Base-by-base conservation (phyloP, 2,888 invertebrate genomes). In the Drosophila algonquin region DNA sequence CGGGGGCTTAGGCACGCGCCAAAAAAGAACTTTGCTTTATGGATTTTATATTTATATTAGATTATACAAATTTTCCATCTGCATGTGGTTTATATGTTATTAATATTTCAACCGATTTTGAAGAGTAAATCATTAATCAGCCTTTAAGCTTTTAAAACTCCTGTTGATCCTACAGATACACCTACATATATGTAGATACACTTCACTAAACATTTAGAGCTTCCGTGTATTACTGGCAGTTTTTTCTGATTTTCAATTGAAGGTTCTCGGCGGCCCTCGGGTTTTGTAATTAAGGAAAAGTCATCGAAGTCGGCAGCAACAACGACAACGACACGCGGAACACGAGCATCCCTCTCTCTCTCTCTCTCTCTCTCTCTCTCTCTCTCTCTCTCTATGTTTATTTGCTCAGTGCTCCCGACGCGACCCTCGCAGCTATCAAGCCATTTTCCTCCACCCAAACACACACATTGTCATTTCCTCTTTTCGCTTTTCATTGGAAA, bases 211-310 rank as follows among this genome's bases (percentile, higher is more conserved):
- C 72, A 88, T 80, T 64, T 48, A 10, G 54, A 32, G 54, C 35
- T 16, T 27, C 48, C 44, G 10, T 12, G 12, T 35, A 4, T 12
- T 32, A 4, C 27, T 18, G 3, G 14, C 21, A 21, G n/a, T 30
- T 30, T 24, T 56, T 32, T n/a, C 16, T 9, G 9, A 9, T 24
- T 32, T 27, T 12, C 10, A 14, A 32, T 54, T 55, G 27, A 24
- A 46, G 44, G 35, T 50, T 50, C 27, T n/a, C n/a, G n/a, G 14
- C 67, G 70, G 62, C 73, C 76, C 75, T 77, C 87, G 78, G 76
- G 78, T 80, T 81, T 81, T 84, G 89, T 89, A 86, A 86, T 86
- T 86, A 86, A 89, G 86, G 77, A 67, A 88, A 87, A 81, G 81
- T 87, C 89, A 88, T 86, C 89, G 84, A 77, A 81, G 87, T 89